A percentile compares a stretch with the other conserved stretches of the same genome.
phyloP scores from a whole-genome alignment of 2,113 vertebrate species.

The Ochotona curzoniae region DNA sequence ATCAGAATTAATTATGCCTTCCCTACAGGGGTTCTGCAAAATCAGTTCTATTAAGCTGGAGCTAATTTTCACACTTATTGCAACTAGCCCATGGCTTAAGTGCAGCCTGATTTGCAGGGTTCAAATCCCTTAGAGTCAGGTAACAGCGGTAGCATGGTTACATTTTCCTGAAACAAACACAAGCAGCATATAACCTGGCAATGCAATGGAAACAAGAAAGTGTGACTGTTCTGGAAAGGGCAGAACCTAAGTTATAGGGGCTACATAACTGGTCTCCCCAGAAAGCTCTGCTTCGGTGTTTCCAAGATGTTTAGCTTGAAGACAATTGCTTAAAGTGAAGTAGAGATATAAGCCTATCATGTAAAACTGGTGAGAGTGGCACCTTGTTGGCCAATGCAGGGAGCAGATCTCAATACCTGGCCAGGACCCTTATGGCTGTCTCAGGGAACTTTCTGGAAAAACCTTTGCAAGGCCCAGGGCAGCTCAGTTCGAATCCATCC shows the following conservation, averaged over 20 bases:
- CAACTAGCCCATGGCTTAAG: neutral
- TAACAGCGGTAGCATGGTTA: fast-evolving
- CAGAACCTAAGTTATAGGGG: fast-evolving
- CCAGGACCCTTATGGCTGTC: neutral
- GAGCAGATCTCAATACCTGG: neutral
- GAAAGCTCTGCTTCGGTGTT: fast-evolving
- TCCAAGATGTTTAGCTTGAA: neutral
- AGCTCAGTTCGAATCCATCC: neutral
- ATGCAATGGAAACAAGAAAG: neutral
- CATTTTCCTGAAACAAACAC: fast-evolving
- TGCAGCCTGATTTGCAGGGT: neutral
- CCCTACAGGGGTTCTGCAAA: neutral
- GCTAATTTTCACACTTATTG: neutral
- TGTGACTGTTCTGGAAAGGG: neutral
- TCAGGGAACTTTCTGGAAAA: neutral
- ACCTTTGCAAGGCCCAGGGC: fast-evolving
- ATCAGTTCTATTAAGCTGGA: neutral
- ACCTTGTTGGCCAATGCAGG: fast-evolving
- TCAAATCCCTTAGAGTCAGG: neutral
- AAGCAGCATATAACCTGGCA: neutral
- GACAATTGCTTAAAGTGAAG: neutral
- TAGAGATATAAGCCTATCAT: neutral
- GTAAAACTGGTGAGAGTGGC: neutral
- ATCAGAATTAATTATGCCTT: neutral
- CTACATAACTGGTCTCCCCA: neutral